A percentile compares a stretch with the other conserved stretches of the same genome.
Evolutionary conservation across 1,140 invertebrate species (phyloP).

Genomic region (Ceratosolen fusciceps): DNA sequence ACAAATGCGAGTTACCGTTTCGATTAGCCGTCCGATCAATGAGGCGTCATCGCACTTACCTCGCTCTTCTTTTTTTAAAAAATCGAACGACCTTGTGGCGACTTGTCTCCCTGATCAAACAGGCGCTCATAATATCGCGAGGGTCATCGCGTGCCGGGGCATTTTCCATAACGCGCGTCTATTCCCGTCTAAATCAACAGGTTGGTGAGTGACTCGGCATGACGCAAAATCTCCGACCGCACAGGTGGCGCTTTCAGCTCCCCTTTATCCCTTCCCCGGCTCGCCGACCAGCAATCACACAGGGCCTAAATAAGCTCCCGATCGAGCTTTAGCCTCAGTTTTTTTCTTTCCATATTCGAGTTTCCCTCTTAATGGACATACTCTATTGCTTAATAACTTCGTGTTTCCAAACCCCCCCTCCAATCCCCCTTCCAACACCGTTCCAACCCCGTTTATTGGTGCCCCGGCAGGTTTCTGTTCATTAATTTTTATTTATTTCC

Average conservation of each 20-base stretch:
- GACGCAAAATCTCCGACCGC: conserved; percentile 1
- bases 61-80: background rate
- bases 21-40: background rate
- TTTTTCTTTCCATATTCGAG: background rate
- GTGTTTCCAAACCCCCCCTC: background rate
- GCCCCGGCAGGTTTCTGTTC: too few species aligned
- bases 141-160: background rate
- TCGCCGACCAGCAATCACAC: too few species aligned
- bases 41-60: background rate
- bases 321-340: background rate
- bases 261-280: too few species aligned
- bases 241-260: background rate
- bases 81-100: conserved; percentile 18
- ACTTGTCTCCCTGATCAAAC: background rate
- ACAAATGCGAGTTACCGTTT: background rate
- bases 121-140: background rate
- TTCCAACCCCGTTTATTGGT: too few species aligned
- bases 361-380: too few species aligned
- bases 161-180: conserved; percentile 57
- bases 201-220: conserved; percentile 51
- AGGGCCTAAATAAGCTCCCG: background rate
- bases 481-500: too few species aligned
- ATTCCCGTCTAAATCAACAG: conserved; percentile 61
- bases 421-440: background rate
- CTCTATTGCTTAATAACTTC: background rate